Conservation (phyloP, 2,113 vertebrate genomes). For the Spermophilus dauricus region DNA sequence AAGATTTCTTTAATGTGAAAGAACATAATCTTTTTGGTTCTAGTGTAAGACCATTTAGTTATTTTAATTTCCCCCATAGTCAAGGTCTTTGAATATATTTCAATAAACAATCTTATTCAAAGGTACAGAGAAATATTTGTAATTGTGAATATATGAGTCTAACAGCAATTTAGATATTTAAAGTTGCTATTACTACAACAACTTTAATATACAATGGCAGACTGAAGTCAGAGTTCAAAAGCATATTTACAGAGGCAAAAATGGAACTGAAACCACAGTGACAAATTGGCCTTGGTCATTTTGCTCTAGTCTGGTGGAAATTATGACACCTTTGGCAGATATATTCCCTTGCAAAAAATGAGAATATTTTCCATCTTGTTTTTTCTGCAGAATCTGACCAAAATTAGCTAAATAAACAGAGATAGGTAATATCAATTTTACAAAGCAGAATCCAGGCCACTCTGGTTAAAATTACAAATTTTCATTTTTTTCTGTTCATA, state of each 20-base stretch:
- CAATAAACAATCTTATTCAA: background rate
- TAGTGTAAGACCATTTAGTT: background rate
- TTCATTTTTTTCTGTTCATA: background rate
- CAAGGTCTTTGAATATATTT: background rate
- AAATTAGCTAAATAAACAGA: background rate
- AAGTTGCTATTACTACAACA: background rate
- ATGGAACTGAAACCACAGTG: background rate
- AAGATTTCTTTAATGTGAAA: background rate
- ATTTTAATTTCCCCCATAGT: background rate
- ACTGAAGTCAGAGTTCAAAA: background rate
- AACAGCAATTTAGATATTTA: background rate
- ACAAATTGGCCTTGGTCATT: background rate
- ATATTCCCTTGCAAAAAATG: background rate
- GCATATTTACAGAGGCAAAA: background rate
- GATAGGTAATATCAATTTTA: background rate
- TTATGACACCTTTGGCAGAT: background rate
- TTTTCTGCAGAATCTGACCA: background rate
- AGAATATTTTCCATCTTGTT: background rate
- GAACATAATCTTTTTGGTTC: background rate
- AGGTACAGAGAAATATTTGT: background rate
- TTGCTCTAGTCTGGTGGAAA: background rate
- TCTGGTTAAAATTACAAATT: background rate
- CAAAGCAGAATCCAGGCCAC: background rate
- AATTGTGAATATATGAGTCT: background rate
- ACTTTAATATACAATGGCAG: background rate